phyloP scores from a whole-genome alignment of 2,797 vertebrate species.

The Sparidentex hasta region DNA sequence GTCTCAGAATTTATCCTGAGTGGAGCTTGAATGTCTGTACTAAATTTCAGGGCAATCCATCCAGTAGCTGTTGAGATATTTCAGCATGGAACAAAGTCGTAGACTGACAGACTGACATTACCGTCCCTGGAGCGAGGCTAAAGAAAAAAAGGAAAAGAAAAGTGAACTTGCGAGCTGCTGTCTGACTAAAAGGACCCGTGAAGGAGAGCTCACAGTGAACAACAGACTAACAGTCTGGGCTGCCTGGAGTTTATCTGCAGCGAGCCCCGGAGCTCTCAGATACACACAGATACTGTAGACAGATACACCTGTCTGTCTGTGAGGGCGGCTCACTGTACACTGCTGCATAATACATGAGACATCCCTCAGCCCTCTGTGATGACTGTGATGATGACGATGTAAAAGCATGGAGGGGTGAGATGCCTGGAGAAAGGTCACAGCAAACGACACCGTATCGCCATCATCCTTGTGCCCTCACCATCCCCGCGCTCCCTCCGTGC shows the following conservation, averaged over 20 bases:
- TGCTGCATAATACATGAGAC: background rate
- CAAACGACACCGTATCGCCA: conserved; percentile 26
- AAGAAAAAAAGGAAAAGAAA: background rate
- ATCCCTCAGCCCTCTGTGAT: background rate
- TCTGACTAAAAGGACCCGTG: background rate
- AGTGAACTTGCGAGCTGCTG: background rate
- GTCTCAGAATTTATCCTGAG: background rate
- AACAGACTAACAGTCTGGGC: background rate
- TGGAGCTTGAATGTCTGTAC: background rate
- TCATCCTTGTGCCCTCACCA: conserved; percentile 19
- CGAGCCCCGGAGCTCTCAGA: background rate
- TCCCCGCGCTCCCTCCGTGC: conserved; percentile 11
- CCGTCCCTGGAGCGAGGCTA: background rate
- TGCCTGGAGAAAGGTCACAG: conserved; percentile 24
- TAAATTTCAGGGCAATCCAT: background rate
- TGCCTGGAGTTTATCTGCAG: conserved; percentile 3
- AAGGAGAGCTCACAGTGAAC: background rate
- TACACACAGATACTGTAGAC: background rate
- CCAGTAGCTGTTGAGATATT: background rate
- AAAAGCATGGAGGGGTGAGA: background rate
- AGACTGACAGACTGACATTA: too few species aligned
- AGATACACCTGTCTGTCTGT: background rate
- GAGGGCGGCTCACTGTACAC: background rate
- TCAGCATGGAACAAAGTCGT: too few species aligned
- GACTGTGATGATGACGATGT: background rate